Conservation (phyloP, 2,888 invertebrate genomes). For the Nomada fabriciana region DNA sequence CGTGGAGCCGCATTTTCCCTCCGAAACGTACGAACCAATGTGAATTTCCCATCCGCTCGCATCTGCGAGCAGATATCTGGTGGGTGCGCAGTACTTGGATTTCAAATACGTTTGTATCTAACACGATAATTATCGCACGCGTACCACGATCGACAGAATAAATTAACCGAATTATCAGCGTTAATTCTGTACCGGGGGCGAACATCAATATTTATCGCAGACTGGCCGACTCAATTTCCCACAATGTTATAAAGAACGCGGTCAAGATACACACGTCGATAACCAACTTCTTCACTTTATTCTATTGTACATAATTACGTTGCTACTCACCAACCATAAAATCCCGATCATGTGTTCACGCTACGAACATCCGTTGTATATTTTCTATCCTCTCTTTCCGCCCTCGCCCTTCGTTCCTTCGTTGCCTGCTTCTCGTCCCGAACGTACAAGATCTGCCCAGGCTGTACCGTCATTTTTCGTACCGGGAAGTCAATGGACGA, state of each 20-base stretch:
- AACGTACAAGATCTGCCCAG: background rate
- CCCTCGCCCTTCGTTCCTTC: background rate
- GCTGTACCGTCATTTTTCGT: conserved; percentile 28
- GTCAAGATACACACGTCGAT: conserved; percentile 61
- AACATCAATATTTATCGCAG: conserved; percentile 63
- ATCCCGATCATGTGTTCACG: conserved; percentile 58
- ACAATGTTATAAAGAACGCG: conserved; percentile 55
- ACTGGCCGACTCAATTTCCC: conserved; percentile 53
- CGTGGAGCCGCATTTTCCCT: background rate
- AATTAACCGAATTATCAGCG: conserved; percentile 17
- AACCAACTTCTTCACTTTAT: conserved; percentile 61
- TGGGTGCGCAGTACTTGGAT: conserved; percentile 7
- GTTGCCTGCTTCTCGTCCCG: background rate
- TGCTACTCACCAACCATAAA: conserved; percentile 68
- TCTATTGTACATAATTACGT: conserved; percentile 67
- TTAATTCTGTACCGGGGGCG: conserved; percentile 48
- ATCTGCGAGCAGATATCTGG: too few species aligned
- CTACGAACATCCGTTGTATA: conserved; percentile 61
- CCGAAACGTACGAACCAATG: too few species aligned
- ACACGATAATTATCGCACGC: conserved; percentile 33
- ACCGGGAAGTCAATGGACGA: conserved; percentile 39
- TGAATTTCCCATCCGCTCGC: too few species aligned
- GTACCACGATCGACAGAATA: conserved; percentile 30
- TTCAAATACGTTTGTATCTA: background rate
- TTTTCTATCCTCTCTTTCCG: conserved; percentile 27